These are phyloP conservation scores for Brachionus rotundiformis DNA, from an alignment of 1,140 invertebrate species.

Conservation along the genomic window DNA sequence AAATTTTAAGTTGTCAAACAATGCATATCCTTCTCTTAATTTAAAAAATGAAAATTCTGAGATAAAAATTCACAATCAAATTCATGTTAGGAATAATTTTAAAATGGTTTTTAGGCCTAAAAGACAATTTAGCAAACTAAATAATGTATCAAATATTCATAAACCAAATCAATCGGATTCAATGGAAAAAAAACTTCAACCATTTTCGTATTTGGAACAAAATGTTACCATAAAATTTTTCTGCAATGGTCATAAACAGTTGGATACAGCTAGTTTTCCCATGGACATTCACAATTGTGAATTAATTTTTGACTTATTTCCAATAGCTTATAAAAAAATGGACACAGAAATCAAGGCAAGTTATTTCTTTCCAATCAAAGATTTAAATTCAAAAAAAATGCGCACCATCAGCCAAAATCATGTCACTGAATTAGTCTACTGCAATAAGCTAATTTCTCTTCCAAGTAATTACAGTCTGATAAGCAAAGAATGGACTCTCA, in stretches of 20 bases:
- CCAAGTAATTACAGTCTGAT: constrained; percentile 9
- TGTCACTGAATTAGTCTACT: neutral
- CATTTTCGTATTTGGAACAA: constrained; percentile 37
- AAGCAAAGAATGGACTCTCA: constrained; percentile 31
- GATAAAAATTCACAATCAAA: constrained; percentile 39
- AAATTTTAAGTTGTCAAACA: neutral
- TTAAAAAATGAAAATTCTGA: neutral
- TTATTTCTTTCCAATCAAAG: neutral
- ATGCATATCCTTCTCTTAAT: neutral
- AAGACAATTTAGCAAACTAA: too few species aligned
- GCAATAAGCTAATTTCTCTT: neutral
- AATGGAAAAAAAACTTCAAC: constrained; percentile 20
- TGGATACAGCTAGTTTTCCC: constrained; percentile 33
- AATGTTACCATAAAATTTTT: constrained; percentile 31
- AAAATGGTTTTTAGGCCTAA: neutral
- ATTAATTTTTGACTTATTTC: neutral
- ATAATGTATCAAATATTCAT: too few species aligned
- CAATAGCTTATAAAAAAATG: neutral
- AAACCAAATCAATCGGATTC: too few species aligned
- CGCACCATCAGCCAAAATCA: neutral
- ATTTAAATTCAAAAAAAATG: neutral
- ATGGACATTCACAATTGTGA: constrained; percentile 38
- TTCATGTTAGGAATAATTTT: constrained; percentile 32
- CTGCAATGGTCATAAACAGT: neutral
- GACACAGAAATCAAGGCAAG: neutral